phyloP scores from a whole-genome alignment of 2,888 invertebrate species.

The Ellobium chinense region DNA sequence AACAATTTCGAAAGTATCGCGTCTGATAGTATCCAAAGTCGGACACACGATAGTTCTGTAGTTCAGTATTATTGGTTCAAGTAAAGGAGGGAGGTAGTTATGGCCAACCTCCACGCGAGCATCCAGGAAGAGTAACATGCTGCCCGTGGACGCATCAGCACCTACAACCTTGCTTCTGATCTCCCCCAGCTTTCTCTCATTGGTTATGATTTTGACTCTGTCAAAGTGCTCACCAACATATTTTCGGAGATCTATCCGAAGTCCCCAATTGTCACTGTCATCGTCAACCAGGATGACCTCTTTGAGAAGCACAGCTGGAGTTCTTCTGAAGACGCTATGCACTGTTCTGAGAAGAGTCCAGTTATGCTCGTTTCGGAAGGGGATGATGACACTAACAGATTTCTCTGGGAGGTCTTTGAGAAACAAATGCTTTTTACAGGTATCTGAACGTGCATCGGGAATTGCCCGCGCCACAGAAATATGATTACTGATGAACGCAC shows the following conservation, averaged over 20 bases:
- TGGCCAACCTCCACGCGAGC: slow-evolving; percentile 39
- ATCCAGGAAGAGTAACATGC: slow-evolving; percentile 43
- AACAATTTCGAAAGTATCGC: background rate
- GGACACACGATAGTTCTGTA: slow-evolving; percentile 34
- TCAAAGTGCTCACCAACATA: slow-evolving; percentile 13
- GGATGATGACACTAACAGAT: slow-evolving; percentile 33
- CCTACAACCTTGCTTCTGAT: slow-evolving; percentile 26
- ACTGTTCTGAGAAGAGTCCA: slow-evolving; percentile 36
- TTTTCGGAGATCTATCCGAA: slow-evolving; percentile 9
- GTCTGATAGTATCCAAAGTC: slow-evolving; percentile 19
- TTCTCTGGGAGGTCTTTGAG: background rate
- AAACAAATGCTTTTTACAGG: background rate
- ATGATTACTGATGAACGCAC: background rate
- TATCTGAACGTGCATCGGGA: background rate
- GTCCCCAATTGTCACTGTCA: slow-evolving; percentile 21
- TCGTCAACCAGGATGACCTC: slow-evolving; percentile 47
- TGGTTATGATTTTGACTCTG: slow-evolving; percentile 22
- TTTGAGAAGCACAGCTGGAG: slow-evolving; percentile 27
- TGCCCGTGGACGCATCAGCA: slow-evolving; percentile 26
- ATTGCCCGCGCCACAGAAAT: background rate
- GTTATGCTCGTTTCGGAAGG: slow-evolving; percentile 38
- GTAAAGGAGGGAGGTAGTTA: slow-evolving; percentile 39
- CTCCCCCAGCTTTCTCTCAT: slow-evolving; percentile 20
- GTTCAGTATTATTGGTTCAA: slow-evolving; percentile 12
- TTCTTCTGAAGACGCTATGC: slow-evolving; percentile 23